Conservation (phyloP, 2,113 vertebrate genomes). For the Muscicapa adusta region DNA sequence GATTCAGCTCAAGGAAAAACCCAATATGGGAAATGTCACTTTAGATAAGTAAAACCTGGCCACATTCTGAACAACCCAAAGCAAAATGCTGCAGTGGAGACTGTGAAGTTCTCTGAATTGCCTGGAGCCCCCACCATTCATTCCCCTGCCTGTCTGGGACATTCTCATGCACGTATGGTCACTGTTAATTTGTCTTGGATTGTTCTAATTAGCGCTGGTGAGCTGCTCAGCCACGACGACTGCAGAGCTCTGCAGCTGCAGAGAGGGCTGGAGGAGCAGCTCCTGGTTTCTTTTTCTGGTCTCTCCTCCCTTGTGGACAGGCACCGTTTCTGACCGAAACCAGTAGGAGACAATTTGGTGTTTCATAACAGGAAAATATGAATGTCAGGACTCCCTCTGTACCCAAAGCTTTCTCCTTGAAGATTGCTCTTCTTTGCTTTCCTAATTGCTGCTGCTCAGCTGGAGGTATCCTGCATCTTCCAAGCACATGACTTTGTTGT, state of each 20-base stretch:
- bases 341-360: constrained; percentile 18
- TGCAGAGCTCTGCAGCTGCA: background rate
- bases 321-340: background rate
- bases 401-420: constrained; percentile 60
- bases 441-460: constrained; percentile 61
- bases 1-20: background rate
- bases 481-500: constrained; percentile 43
- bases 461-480: constrained; percentile 21
- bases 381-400: constrained; percentile 49
- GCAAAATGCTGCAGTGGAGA: background rate
- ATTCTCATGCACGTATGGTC: background rate
- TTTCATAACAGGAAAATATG: constrained; percentile 41
- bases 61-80: background rate
- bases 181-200: constrained; percentile 30
- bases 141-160: background rate
- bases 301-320: background rate
- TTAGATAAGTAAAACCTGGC: background rate
- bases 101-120: background rate
- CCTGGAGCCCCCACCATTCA: background rate
- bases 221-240: background rate
- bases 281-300: background rate
- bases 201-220: background rate
- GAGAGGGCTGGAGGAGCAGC: background rate
- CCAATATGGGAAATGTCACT: background rate
- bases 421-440: constrained; percentile 43